Evolutionary conservation across 2,888 invertebrate species (phyloP), one percentile per base, ranked within the genome.

Genomic region (Scelioninae gen. 1): DNA sequence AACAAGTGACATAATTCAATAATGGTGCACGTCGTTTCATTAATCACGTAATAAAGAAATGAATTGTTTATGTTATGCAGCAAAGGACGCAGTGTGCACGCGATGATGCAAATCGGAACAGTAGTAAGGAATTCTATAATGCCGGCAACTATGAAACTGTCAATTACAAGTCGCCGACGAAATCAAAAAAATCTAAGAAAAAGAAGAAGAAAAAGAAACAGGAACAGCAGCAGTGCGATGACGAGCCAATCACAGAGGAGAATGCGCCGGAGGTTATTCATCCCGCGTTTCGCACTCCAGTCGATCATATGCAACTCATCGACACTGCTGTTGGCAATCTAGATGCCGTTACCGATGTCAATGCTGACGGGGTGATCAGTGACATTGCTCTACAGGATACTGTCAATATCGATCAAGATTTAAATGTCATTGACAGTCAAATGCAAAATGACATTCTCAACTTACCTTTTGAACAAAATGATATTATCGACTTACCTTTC

Each of bases 131-230:
- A 1, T 32, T 53, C n/a, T 32, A 31, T 32, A 29, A 5, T 5
- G 29, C 10, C 29, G 23, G 49, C 49, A 31, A 32, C 53, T 53
- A 31, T 10, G 53, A 53, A 3, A 31, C 5, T n/a, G 53, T 53
- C 53, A 53, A 32, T 53, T 53, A 31, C 32, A 32, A 1, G 1
- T 2, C 32, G n/a, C 15, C 53, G 9, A 53, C 31, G 6, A 53
- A 53, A 55, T 55, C 55, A 16, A 40, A 40, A 16, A 58, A 58
- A 40, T 11, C 8, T n/a, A 55, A 55, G 34, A 58, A 58, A 11
- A 58, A 58, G 29, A 58, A 58, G 23, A 58, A 56, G 16, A 56
- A 38, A 9, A 56, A 38, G n/a, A 6, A 5, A 9, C 5, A 15
- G 11, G 16, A 58, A 5, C 16, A 58, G 29, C 38, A 16, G 5